Conservation (phyloP, 2,113 vertebrate species). For the Nymphicus hollandicus region DNA sequence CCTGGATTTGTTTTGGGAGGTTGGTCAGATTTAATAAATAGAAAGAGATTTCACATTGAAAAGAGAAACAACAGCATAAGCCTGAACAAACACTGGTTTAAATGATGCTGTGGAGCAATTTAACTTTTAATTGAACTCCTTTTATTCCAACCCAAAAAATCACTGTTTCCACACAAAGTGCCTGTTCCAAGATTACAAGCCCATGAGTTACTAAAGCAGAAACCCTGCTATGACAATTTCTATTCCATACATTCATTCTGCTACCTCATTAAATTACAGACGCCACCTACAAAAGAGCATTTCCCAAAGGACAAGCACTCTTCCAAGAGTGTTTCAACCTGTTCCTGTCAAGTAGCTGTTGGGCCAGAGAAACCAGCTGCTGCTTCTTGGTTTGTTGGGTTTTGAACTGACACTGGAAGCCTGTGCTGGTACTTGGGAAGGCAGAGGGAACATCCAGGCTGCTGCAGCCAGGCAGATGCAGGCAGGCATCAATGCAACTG, state of each 20-base stretch:
- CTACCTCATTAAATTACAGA: constrained; percentile 24
- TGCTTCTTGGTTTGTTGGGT: background rate
- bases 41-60: background rate
- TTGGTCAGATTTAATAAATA: background rate
- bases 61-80: background rate
- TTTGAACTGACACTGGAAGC: background rate
- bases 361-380: background rate
- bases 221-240: background rate
- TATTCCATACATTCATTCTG: background rate
- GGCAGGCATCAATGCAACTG: background rate
- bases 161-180: background rate
- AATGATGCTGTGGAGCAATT: background rate
- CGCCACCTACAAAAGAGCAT: background rate
- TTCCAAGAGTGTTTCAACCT: background rate
- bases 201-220: background rate
- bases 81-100: background rate
- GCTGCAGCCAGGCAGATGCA: background rate
- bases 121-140: background rate
- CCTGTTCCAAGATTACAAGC: background rate
- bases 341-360: background rate
- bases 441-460: background rate
- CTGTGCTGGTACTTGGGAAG: background rate
- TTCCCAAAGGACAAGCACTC: background rate
- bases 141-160: background rate
- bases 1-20: background rate